Evolutionary conservation across 2,888 invertebrate genomes (phyloP), one percentile per base, ranked within the genome.

Genomic region (Cephus rjabovi): DNA sequence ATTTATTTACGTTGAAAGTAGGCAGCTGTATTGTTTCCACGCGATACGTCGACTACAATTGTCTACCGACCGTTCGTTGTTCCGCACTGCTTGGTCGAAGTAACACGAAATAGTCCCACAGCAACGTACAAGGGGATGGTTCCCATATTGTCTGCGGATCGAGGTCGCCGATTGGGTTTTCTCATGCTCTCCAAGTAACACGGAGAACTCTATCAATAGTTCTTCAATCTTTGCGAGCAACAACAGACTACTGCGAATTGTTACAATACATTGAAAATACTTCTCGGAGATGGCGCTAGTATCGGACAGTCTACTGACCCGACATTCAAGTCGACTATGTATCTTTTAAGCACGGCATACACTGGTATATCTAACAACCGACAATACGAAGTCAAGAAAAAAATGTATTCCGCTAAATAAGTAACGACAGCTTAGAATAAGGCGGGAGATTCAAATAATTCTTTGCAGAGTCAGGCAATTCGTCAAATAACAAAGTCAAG

Each of bases 141-240:
- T 69, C 75, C 69, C 74, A 79, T 81, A 83, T 87, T 85, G 86
- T 86, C 80, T 83, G 79, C 70, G 82, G 83, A 87, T 85, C 81
- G 84, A 82, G 86, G 85, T 86, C 86, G 79, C 74, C 76, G 33
- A 56, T 56, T 56, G 23, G 56, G 9, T 56, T 56, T 56, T 56
- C 56, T 56, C 56, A 56, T 56, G 56, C 23, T 56, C 23, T 23
- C 9, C 23, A 56, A 9, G 56, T 56, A 56, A 9, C 56, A 9
- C 56, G 2, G 23, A 56, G 23, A 56, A 23, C 56, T 23, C 56
- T 56, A 56, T 56, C 56, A 23, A 56, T 56, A 56, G 23, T 56
- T 56, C 56, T 56, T 56, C 23, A 56, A 56, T 56, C 56, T 56
- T 56, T 9, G 56, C 15, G 56, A 56, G 23, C 23, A 56, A 9